Conservation (phyloP, 2,113 vertebrate species). For the Cephalopterus ornatus region DNA sequence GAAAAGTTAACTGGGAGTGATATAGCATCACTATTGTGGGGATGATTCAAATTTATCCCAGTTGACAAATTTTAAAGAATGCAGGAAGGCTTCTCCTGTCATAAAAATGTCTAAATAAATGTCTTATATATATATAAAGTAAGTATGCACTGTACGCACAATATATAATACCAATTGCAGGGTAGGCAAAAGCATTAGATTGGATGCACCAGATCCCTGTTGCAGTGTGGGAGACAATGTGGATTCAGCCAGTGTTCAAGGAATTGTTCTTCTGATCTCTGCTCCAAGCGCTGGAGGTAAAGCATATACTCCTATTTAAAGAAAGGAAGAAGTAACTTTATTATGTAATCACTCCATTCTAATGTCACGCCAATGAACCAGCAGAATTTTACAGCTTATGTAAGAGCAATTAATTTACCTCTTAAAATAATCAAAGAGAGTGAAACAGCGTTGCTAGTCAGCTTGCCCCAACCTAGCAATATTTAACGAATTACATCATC, state of each 20-base stretch:
- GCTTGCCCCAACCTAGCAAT: neutral
- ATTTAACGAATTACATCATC: neutral
- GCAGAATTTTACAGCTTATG: neutral
- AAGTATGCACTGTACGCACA: neutral
- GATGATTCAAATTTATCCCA: neutral
- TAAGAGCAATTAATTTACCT: neutral
- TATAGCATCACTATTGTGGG: neutral
- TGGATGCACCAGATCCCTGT: slow-evolving; percentile 85
- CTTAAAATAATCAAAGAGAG: neutral
- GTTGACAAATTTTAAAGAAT: neutral
- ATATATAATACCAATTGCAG: neutral
- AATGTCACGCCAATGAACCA: neutral
- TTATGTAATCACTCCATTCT: neutral
- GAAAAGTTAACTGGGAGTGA: neutral
- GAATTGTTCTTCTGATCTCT: slow-evolving; percentile 86
- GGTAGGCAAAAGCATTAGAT: slow-evolving; percentile 55
- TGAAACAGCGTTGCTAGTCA: neutral
- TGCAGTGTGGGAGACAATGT: slow-evolving; percentile 87
- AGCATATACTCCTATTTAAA: slow-evolving; percentile 84
- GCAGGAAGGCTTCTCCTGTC: neutral
- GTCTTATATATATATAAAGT: neutral
- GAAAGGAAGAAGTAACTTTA: neutral
- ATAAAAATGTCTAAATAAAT: neutral
- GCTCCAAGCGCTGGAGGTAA: slow-evolving; percentile 85
- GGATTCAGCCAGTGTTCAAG: slow-evolving; percentile 92